Conservation (phyloP, 2,888 invertebrate genomes). For the Platypus cylindrus region DNA sequence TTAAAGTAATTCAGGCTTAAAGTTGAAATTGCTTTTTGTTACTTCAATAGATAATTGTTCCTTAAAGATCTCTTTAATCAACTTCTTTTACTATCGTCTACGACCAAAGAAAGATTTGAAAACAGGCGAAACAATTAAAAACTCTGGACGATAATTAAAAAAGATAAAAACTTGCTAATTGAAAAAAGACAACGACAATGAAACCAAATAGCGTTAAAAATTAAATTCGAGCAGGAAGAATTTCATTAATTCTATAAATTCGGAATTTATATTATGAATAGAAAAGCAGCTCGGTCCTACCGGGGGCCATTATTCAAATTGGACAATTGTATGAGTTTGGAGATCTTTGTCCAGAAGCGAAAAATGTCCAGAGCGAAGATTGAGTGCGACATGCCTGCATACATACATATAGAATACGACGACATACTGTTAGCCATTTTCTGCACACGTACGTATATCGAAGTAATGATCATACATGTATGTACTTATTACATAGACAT, state of each 20-base stretch:
- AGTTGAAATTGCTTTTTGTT: no score
- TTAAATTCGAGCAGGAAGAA: constrained; percentile 10
- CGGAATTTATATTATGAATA: constrained; percentile 13
- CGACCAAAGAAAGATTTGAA: background rate
- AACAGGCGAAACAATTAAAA: constrained; percentile 8
- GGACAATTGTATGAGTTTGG: constrained; percentile 16
- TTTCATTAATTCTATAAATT: constrained; percentile 15
- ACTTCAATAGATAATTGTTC: no score
- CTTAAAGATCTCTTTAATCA: no score
- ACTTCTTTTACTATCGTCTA: no score
- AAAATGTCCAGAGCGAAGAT: constrained; percentile 14
- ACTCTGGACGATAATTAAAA: constrained; percentile 8
- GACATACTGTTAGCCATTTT: background rate
- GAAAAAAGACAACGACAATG: constrained; percentile 8
- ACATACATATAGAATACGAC: background rate
- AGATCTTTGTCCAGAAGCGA: constrained; percentile 13
- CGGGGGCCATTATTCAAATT: constrained; percentile 13
- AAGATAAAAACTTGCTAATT: constrained; percentile 14
- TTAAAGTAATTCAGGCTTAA: no score
- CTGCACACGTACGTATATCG: background rate
- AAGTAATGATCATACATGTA: background rate
- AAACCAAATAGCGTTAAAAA: constrained; percentile 11
- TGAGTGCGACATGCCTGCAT: no score
- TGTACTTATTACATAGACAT: no score
- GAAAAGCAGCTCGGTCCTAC: constrained; percentile 9